Evolutionary conservation across 1,140 invertebrate species (phyloP), one percentile per base, ranked within the genome.

Genomic region (Philaenus spumarius): DNA sequence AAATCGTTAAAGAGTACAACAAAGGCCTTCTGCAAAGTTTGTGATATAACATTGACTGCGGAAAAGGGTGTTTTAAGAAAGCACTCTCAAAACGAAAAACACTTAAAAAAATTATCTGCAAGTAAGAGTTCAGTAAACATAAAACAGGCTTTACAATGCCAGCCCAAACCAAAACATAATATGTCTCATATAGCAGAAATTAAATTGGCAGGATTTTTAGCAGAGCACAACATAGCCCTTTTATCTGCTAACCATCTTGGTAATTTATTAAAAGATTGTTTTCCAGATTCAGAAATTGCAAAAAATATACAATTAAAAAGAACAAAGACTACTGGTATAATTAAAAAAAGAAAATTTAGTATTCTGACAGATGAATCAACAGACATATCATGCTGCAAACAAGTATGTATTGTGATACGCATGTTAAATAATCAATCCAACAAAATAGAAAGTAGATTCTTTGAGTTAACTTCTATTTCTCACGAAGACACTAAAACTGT

Each of bases 391-490:
- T 52, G 55, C 3, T 12, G 51, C 3, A 62, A 65, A 59, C 58
- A 58, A 1, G 26, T 48, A n/a, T 64, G 67, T 55, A 61, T 63
- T 48, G 58, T 62, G 55, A 63, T 61, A 14, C 54, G 62, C 52
- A 71, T 64, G 66, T 71, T 63, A 59, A 62, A 68, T 62, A 35
- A 55, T 22, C 53, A 66, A 43, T 19, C 30, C 12, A 60, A 55
- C 15, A 48, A 45, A 64, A 59, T 73, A 2, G 60, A 63, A 0
- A 71, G 61, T 46, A 52, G 51, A 34, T 73, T 72, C 61, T 72
- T 64, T 67, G 61, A 70, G 24, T 56, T 72, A 9, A 55, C 59
- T 15, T 55, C 65, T 65, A 46, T 72, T 51, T 72, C 69, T 56
- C 53, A 65, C 26, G 26, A 15, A 37, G 26, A 30, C n/a, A 17